These are phyloP conservation scores for Cosmopolites sordidus DNA, from an alignment of 2,888 invertebrate genomes.

Conservation along the genomic window DNA sequence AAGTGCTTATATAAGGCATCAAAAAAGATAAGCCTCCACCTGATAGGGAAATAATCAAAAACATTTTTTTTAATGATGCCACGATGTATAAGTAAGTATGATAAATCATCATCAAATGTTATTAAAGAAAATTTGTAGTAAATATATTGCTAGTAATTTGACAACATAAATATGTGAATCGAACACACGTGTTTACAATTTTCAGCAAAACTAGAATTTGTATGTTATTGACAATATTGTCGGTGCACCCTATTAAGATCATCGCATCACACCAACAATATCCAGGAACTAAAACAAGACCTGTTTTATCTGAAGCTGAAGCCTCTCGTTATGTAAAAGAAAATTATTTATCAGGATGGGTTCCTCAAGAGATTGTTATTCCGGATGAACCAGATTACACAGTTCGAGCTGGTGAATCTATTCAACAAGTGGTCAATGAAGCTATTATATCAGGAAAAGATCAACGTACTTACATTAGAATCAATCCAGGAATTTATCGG, in stretches of 20 bases:
- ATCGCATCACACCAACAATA: constrained; percentile 1
- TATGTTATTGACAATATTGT: not conserved
- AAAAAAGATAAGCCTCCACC: too few relatives aligned
- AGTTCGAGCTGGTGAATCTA: constrained; percentile 7
- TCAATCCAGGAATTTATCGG: constrained; percentile 19
- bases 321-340: constrained; percentile 6
- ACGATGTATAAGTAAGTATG: too few relatives aligned
- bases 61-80: too few relatives aligned
- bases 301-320: constrained; percentile 11
- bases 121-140: too few relatives aligned
- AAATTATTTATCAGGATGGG: constrained; percentile 7
- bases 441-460: constrained; percentile 3
- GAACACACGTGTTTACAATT: too few relatives aligned
- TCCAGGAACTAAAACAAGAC: constrained; percentile 9
- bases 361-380: constrained; percentile 1
- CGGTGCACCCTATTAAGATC: not conserved
- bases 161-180: too few relatives aligned
- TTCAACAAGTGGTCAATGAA: constrained; percentile 12
- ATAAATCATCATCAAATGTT: too few relatives aligned
- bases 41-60: too few relatives aligned
- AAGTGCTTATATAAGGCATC: too few relatives aligned
- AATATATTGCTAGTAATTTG: too few relatives aligned
- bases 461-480: constrained; percentile 13
- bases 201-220: not conserved
- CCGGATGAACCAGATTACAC: constrained; percentile 8